Conservation (phyloP, 2,888 invertebrate genomes). For the Erebia epiphron region DNA sequence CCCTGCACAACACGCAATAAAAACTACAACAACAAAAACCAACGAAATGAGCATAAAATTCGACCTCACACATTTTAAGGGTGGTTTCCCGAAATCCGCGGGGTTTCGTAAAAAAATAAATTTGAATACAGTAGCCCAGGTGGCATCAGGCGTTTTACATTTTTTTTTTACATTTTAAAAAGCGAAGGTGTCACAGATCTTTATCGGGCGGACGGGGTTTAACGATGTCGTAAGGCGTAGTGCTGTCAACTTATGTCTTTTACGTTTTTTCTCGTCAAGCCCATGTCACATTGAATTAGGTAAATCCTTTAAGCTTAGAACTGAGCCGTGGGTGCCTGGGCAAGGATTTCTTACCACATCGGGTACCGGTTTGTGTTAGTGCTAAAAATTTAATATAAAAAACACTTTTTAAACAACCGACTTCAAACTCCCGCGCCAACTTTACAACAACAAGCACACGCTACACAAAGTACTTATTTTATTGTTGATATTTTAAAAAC, state of each 20-base stretch:
- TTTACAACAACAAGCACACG: too few relatives aligned
- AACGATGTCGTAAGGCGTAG: constrained; percentile 75
- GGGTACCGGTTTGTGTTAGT: constrained; percentile 22
- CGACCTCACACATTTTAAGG: constrained; percentile 69
- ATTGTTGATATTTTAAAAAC: too few relatives aligned
- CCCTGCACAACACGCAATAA: constrained; percentile 38
- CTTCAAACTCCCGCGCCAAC: too few relatives aligned
- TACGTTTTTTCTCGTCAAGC: constrained; percentile 68
- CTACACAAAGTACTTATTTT: too few relatives aligned
- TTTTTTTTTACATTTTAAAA: constrained; percentile 49
- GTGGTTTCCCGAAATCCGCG: constrained; percentile 66
- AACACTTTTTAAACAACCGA: too few relatives aligned
- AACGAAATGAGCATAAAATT: constrained; percentile 51
- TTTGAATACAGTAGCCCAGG: constrained; percentile 80
- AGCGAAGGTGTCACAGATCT: constrained; percentile 77
- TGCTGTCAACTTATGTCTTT: constrained; percentile 67
- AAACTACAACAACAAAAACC: constrained; percentile 50
- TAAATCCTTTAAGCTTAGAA: constrained; percentile 72
- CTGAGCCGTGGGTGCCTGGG: constrained; percentile 63
- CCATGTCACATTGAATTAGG: constrained; percentile 77
- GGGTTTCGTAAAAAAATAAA: constrained; percentile 63
- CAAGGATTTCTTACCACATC: constrained; percentile 33
- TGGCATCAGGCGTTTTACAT: constrained; percentile 59
- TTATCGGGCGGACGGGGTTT: constrained; percentile 76
- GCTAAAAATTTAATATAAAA: constrained; percentile 20